Evolutionary conservation across 2,113 vertebrate genomes (phyloP), one percentile per base, ranked within the genome.

Genomic region (Ivindomyrus marchei): DNA sequence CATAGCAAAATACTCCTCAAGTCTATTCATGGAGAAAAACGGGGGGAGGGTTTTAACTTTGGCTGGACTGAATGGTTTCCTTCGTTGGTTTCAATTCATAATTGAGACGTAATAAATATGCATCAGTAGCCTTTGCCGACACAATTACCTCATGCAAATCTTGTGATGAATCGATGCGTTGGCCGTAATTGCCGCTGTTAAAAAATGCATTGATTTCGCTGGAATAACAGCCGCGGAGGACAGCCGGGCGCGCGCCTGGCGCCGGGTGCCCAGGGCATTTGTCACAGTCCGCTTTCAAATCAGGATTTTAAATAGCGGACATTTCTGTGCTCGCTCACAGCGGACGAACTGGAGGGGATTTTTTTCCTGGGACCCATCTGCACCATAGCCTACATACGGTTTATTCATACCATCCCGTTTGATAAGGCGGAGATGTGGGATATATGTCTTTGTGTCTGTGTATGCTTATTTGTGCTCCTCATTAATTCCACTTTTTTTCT

Each of bases 91-190:
- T 94, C 93, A 93, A 92, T 93, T 94, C 93, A 92, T 96, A 95
- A 96, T 95, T 96, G 95, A 96, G 95, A 95, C 92, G 93, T 95
- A 95, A 95, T 95, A 95, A 95, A 95, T 94, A 94, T 94, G 94
- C 94, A 96, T 95, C 94, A 94, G 94, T 95, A 94, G 94, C 94
- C 92, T 27, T 90, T 93, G 93, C 91, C 87, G 91, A 92, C 93
- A 94, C 94, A 95, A 95, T 95, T 94, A 95, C 95, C 92, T 94
- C 94, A 95, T 95, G 95, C 95, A 95, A 95, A 95, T 95, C 94
- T 93, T 93, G 88, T 94, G 94, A 96, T 95, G 94, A 95, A 95
- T 94, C 93, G 92, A 94, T 91, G 92, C 93, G 93, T 92, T 93
- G 91, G 93, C 91, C 90, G 91, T 95, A 95, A 96, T 95, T 94